Conservation (phyloP, 2,797 vertebrate genomes). For the Phrynocephalus vlangalii region DNA sequence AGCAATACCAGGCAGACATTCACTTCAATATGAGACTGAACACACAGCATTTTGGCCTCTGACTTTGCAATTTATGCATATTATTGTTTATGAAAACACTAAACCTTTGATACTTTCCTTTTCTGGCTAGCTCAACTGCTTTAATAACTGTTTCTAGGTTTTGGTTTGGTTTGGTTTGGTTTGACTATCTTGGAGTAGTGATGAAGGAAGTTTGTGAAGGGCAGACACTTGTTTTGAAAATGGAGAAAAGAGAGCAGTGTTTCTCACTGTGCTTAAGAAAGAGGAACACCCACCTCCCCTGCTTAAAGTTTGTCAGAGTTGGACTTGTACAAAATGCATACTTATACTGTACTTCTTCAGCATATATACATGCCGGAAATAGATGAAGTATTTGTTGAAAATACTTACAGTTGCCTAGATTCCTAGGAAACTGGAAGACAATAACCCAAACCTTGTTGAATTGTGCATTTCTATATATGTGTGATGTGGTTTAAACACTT, state of each 20-base stretch:
- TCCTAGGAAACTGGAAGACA: not conserved
- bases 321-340: slow-evolving; percentile 2
- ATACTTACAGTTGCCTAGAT: slow-evolving; percentile 27
- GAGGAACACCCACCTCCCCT: too few relatives aligned
- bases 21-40: slow-evolving; percentile 44
- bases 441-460: slow-evolving; percentile 10
- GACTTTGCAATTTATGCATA: slow-evolving; percentile 62
- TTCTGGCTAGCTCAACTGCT: slow-evolving; percentile 31
- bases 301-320: slow-evolving; percentile 13
- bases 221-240: slow-evolving; percentile 29
- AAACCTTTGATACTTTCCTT: slow-evolving; percentile 61
- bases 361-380: slow-evolving; percentile 31
- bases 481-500: slow-evolving; percentile 9
- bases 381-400: slow-evolving; percentile 39
- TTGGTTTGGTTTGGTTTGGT: slow-evolving; percentile 9
- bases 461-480: not conserved
- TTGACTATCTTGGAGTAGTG: slow-evolving; percentile 24
- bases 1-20: too few relatives aligned
- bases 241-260: not conserved
- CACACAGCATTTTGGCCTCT: slow-evolving; percentile 49
- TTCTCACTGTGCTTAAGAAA: too few relatives aligned
- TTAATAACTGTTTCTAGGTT: slow-evolving; percentile 52
- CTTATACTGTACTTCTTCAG: not conserved
- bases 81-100: slow-evolving; percentile 48
- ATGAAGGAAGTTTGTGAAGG: slow-evolving; percentile 48